Conservation (phyloP, 2,113 vertebrate genomes). For the Callospermophilus lateralis region DNA sequence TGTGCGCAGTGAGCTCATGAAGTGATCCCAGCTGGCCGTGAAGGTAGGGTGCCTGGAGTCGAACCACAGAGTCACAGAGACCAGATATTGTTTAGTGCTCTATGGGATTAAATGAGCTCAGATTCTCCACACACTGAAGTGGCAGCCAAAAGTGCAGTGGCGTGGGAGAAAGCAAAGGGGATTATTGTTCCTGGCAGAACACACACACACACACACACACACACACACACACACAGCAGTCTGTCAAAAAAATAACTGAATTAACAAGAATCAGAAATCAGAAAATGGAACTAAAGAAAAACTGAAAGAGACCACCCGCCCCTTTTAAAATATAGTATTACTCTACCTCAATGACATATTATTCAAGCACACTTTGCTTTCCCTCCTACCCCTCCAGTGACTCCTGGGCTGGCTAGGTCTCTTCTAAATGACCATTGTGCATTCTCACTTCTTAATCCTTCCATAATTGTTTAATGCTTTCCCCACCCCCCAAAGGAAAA, state of each 20-base stretch:
- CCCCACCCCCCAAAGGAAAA: neutral
- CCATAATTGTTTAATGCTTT: neutral
- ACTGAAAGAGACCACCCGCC: neutral
- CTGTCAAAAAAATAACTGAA: constrained; percentile 15
- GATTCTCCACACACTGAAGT: neutral
- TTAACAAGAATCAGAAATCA: neutral
- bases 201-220: neutral
- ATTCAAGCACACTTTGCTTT: neutral
- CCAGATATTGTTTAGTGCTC: constrained; percentile 20
- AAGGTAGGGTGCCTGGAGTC: neutral
- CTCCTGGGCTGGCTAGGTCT: neutral
- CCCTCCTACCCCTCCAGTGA: neutral
- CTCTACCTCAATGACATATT: neutral
- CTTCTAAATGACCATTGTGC: neutral
- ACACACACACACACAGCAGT: neutral
- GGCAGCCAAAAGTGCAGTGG: constrained; percentile 57
- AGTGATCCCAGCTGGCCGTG: constrained; percentile 46
- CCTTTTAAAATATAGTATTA: neutral
- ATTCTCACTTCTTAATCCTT: neutral
- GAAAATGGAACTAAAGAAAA: neutral
- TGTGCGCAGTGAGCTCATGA: neutral
- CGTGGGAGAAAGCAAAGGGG: neutral
- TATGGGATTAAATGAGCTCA: constrained; percentile 41
- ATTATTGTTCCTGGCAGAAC: constrained; percentile 12
- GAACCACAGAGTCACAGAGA: neutral